Evolutionary conservation across 1,140 invertebrate genomes (phyloP), one percentile per base, ranked within the genome.

Genomic region (Manduca sexta): DNA sequence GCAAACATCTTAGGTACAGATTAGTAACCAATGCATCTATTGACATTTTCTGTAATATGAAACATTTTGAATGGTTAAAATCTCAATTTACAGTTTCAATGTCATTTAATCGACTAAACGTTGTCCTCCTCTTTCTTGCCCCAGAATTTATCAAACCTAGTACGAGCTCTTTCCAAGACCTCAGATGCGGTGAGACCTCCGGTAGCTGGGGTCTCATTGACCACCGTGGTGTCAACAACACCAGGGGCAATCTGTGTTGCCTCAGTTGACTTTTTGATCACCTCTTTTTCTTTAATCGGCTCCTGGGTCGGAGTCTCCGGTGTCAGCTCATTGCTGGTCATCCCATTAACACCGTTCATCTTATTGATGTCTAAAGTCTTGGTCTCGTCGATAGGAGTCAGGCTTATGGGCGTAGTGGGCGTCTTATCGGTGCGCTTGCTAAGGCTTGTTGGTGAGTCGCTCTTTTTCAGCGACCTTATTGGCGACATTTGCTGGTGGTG

Each of bases 111-210:
- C 42, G 59, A 64, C 66, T 86, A 87, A 61, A 87, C 86, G 47
- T 74, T 79, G 53, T 86, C 86, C 65, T 87, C 74, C 45, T 87
- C 86, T 42, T 86, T 87, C 47, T 86, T 87, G 39, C 92, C 92
- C 94, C 94, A 96, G 81, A 96, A 96, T 64, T 94, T 92, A 84
- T 96, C 93, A 65, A 95, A 94, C 49, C 94, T 90, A 74, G 91
- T 93, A 49, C 92, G 90, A 53, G 94, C 94, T 64, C 92, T 91
- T 69, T 96, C 93, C 16, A 95, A 85, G 16, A 94, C 92, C 62
- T 95, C 93, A 14, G 91, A 91, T 3, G 94, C 93, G 60, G 81
- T 78, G 14, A 86, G 64, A 1, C 75, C 79, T 0, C 74, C 74
- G 2, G 64, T 63, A 17, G 52, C 58, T 6, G 74, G 56, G 5